Conservation (phyloP, 2,113 vertebrate species). For the Mixornis gularis region DNA sequence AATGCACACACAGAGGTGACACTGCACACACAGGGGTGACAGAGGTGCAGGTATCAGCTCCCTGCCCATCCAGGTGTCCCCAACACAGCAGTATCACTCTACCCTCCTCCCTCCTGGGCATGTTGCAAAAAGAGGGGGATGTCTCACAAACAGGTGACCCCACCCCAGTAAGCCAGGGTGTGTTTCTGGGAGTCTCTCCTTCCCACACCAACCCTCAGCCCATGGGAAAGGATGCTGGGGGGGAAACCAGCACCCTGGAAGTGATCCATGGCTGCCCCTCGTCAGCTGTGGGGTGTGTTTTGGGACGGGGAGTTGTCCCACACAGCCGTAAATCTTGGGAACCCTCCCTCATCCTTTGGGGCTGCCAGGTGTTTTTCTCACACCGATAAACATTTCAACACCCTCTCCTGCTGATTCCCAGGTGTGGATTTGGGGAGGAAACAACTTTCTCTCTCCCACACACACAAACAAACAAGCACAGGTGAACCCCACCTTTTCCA, state of each 20-base stretch:
- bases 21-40: rapidly evolving
- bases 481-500: neutral
- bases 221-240: neutral
- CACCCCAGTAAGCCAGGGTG: constrained; percentile 5
- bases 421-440: neutral
- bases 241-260: neutral
- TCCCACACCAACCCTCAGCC: neutral
- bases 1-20: neutral
- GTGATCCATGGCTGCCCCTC: neutral
- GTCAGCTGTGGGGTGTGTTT: neutral
- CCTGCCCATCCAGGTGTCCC: neutral
- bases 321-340: neutral
- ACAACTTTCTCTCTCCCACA: rapidly evolving
- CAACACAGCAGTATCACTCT: neutral
- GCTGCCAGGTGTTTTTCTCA: neutral
- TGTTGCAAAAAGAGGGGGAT: neutral
- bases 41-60: neutral
- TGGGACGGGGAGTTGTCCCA: neutral
- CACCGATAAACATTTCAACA: neutral
- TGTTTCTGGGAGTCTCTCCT: neutral
- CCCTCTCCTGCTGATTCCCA: neutral
- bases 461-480: neutral
- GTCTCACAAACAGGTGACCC: neutral
- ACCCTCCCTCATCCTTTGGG: neutral
- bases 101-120: neutral